phyloP scores from a whole-genome alignment of 1,140 invertebrate genomes.

The Caenorhabditis brenneri region DNA sequence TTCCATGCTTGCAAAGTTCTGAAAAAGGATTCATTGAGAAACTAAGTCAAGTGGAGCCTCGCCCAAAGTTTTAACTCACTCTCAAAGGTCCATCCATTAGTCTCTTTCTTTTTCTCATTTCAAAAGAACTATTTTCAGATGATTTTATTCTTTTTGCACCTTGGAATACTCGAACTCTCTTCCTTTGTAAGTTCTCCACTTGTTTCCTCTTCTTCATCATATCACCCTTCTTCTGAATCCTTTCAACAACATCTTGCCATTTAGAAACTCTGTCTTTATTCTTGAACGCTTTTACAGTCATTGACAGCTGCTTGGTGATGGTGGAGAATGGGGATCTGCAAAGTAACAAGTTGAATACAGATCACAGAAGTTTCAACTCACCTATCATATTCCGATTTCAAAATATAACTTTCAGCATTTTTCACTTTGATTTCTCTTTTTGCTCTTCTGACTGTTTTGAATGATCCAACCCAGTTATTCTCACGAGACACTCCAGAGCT shows the following conservation, averaged over 20 bases:
- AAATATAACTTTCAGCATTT: background rate
- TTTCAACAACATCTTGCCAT: conserved; percentile 59
- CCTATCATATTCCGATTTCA: conserved; percentile 35
- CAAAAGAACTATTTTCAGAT: background rate
- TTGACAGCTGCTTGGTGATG: conserved; percentile 33
- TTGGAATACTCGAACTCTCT: conserved; percentile 46
- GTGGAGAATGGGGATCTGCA: background rate
- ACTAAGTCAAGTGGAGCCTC: no score
- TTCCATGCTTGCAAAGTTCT: background rate
- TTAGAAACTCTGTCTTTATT: conserved; percentile 52
- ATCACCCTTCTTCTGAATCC: conserved; percentile 38
- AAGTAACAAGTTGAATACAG: background rate
- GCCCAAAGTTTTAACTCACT: no score
- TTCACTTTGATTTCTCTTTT: conserved; percentile 16
- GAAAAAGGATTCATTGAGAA: no score
- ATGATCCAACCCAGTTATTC: conserved; percentile 27
- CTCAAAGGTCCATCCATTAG: background rate
- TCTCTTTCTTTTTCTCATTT: background rate
- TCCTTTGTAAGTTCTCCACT: conserved; percentile 50
- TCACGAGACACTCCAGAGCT: background rate
- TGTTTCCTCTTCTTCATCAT: conserved; percentile 23
- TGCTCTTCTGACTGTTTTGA: conserved; percentile 33
- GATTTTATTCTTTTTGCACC: conserved; percentile 28
- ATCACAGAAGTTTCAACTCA: background rate
- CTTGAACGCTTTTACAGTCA: conserved; percentile 34